phyloP scores from a whole-genome alignment of 2,888 invertebrate genomes.

The Rhorus exstirpatorius region DNA sequence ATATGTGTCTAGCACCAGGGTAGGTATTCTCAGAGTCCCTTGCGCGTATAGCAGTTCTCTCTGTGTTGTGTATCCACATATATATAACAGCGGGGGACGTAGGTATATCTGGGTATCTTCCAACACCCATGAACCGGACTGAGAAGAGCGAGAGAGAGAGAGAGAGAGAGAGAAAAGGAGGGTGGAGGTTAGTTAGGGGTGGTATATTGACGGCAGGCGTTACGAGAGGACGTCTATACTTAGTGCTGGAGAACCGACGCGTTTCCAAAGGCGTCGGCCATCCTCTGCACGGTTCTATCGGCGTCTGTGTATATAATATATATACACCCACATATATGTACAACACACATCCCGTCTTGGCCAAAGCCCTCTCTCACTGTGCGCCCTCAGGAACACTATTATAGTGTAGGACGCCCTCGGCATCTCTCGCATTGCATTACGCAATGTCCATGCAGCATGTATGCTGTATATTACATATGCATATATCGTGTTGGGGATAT shows the following conservation, averaged over 20 bases:
- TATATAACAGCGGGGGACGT: slow-evolving; percentile 31
- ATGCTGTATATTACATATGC: not conserved
- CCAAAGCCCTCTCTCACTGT: slow-evolving; percentile 45
- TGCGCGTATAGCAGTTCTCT: slow-evolving; percentile 40
- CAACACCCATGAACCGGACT: slow-evolving; percentile 69
- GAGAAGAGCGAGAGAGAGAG: slow-evolving; percentile 36
- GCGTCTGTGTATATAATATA: slow-evolving; percentile 44
- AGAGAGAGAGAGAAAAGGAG: slow-evolving; percentile 38
- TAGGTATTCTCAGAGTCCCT: slow-evolving; percentile 61
- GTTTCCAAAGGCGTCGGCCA: slow-evolving; percentile 80
- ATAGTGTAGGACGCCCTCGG: slow-evolving; percentile 53
- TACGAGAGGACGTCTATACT: slow-evolving; percentile 86
- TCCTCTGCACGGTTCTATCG: slow-evolving; percentile 70
- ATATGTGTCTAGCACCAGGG: slow-evolving; percentile 11
- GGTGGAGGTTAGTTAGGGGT: slow-evolving; percentile 85
- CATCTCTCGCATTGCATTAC: slow-evolving; percentile 55
- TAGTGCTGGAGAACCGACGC: slow-evolving; percentile 84
- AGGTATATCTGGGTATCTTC: slow-evolving; percentile 46
- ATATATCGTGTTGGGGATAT: not conserved
- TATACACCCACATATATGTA: not conserved
- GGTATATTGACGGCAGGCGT: slow-evolving; percentile 86
- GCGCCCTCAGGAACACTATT: slow-evolving; percentile 59
- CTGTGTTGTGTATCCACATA: slow-evolving; percentile 15
- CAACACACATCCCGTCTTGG: slow-evolving; percentile 37
- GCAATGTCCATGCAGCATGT: slow-evolving; percentile 30